Base-by-base conservation (phyloP, 2,797 vertebrate genomes). In the Salarias fasciatus region DNA sequence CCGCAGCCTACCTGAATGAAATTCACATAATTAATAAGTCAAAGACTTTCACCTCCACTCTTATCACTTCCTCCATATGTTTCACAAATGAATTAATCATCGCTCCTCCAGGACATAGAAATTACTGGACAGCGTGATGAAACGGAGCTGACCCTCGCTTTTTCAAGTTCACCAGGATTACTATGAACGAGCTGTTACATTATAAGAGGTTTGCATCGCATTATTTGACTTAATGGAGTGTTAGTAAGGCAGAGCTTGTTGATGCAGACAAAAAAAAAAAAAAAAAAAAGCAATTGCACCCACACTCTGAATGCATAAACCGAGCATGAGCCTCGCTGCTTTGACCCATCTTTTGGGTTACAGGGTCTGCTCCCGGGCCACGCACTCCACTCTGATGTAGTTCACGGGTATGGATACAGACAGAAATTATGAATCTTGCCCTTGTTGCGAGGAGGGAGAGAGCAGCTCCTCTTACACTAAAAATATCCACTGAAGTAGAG, bases 401-500 rank as follows among this genome's bases (percentile, higher is more conserved):
- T 72, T 83, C 67, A 47, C 72, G 64, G 76, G 62, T 75, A 75
- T 62, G 72, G 76, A 83, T 67, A 48, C 80, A 89, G 87, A 87
- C 86, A 91, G 77, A 88, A 90, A 89, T 89, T 70, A 91, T 89
- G 64, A 88, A 87, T 91, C 81, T 76, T 86, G 80, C 73, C 85
- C 86, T 90, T 86, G 84, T 90, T 77, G 63, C 35, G n/a, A 73
- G 72, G 77, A 85, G 81, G 42, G 66, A 82, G 64, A 73, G 69
- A 68, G 75, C 72, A 70, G 86, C 80, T 88, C 84, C 73, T 84
- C 80, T 87, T 83, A 75, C 70, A 69, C 90, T 92, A 94, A 91
- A 93, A 92, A 93, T 92, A 93, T 80, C 87, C 73, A 52, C 67
- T 48, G 69, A 89, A 87, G 80, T 87, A 79, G 88, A 90, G 82